Evolutionary conservation across 2,888 invertebrate species (phyloP), one percentile per base, ranked within the genome.

Genomic region (Nomada ferruginata): DNA sequence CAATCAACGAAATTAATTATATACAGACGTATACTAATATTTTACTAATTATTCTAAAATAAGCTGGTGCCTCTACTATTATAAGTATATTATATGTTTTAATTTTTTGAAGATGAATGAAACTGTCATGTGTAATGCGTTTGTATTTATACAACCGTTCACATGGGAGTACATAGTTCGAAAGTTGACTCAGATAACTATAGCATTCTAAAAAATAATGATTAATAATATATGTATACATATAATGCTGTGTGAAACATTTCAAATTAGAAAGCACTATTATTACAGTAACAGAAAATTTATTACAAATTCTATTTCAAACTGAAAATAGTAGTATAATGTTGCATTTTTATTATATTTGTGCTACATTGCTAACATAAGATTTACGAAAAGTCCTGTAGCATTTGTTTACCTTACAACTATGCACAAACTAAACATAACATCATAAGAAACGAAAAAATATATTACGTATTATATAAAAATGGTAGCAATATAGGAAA

Each of bases 1-100:
- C 44, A 47, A 44, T 69, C 1, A 11, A 29, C 15, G 29, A 50
- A 60, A 70, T 50, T 26, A 59, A 71, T 2, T 64, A 42, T 42
- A 72, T 53, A 55, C 10, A 44, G 2, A 42, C 2, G 20, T 36
- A 18, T 47, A 55, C n/a, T n/a, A 52, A 18, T 2, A 57, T 44
- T 44, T 7, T 4, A 42, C 26, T 44, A 44, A 57, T 50, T 50
- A 5, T 20, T 55, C 44, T 57, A 57, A 2, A 47, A 18, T 44
- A 57, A 73, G 65, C 18, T 47, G 57, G 47, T 69, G 57, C n/a
- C 36, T 71, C 36, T 26, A 36, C 47, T 70, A 44, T 70, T 50
- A 29, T 29, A 29, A 57, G 3, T 55, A 20, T n/a, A 20, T 9
- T 23, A n/a, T 23, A 55, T 29, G 20, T 20, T 23, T 18, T n/a